Evolutionary conservation across 2,797 vertebrate genomes (phyloP), one percentile per base, ranked within the genome.

Genomic region (Astyanax mexicanus): DNA sequence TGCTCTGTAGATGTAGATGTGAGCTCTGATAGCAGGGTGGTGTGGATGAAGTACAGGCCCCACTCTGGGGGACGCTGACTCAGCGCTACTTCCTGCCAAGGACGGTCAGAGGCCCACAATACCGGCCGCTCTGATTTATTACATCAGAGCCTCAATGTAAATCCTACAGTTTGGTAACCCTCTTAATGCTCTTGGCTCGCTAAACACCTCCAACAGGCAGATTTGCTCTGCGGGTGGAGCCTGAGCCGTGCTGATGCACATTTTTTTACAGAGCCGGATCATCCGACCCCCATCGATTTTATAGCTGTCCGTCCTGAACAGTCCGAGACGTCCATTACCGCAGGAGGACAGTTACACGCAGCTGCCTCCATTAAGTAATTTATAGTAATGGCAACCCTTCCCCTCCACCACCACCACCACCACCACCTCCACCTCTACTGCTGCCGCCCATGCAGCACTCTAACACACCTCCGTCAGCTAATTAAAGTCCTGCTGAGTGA

Each of bases 91-190:
- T 25, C 54, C 47, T 64, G 57, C 72, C 76, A 81, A 81, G 72
- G 72, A 72, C 55, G 10, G 68, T 75, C 72, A 75, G 71, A 75
- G n/a, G 61, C 54, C 21, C 54, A 72, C 40, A 75, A 62, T 51
- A 72, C 19, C 12, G 54, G 60, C 54, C 8, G 2, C 1, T 3
- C 37, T 75, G 62, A 81, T 81, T 75, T 79, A 79, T 72, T 60
- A 66, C 47, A 58, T 75, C 58, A 61, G 60, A 79, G 68, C 67
- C 57, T 57, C 29, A 25, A 75, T 79, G 76, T 72, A 79, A 75
- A 72, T 75, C 49, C 35, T 47, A 60, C n/a, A 35, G 54, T 61
- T 71, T 52, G 45, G 61, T 74, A 65, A 65, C 38, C 68, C 47
- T 66, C 62, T 66, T 70, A 81, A 81, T 78, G 67, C 8, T n/a